These are phyloP conservation scores for Gymnocheta viridis DNA, from an alignment of 2,888 invertebrate species.

Conservation along the genomic window DNA sequence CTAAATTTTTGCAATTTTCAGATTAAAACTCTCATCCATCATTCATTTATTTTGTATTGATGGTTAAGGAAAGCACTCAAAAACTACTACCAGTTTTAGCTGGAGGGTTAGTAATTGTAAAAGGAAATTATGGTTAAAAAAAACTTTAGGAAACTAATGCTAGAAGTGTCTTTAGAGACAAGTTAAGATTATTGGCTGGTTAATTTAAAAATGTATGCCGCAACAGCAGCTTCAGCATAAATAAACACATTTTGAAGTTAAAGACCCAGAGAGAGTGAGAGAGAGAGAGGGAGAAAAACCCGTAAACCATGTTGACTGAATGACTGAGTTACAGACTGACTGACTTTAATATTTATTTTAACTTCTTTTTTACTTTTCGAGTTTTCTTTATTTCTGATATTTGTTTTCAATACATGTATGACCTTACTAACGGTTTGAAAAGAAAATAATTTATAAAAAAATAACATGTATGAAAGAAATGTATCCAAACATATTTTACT, in stretches of 20 bases:
- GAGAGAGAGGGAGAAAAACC: background rate
- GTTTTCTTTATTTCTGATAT: conserved; percentile 29
- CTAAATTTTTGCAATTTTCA: conserved; percentile 24
- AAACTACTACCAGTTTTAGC: background rate
- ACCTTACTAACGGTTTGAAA: conserved; percentile 59
- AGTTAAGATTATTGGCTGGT: conserved; percentile 48
- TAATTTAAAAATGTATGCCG: conserved; percentile 54
- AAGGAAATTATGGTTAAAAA: conserved; percentile 16
- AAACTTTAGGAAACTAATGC: background rate
- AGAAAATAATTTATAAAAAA: conserved; percentile 35
- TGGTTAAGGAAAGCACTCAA: conserved; percentile 5
- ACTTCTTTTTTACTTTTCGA: conserved; percentile 8
- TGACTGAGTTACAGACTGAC: conserved; percentile 58
- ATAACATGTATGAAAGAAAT: background rate
- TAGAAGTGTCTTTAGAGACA: conserved; percentile 31
- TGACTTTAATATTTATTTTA: conserved; percentile 24
- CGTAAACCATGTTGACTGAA: conserved; percentile 57
- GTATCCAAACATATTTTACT: conserved; percentile 18
- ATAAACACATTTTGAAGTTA: background rate
- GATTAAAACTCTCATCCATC: conserved; percentile 56
- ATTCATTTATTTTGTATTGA: conserved; percentile 48
- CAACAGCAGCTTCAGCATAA: background rate
- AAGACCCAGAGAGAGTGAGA: background rate
- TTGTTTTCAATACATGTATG: conserved; percentile 40
- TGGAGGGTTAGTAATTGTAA: conserved; percentile 25